Percentiles rank a stretch among this genome's conserved stretches.
Conservation (phyloP, 2,797 vertebrate species). For the Channa striata region DNA sequence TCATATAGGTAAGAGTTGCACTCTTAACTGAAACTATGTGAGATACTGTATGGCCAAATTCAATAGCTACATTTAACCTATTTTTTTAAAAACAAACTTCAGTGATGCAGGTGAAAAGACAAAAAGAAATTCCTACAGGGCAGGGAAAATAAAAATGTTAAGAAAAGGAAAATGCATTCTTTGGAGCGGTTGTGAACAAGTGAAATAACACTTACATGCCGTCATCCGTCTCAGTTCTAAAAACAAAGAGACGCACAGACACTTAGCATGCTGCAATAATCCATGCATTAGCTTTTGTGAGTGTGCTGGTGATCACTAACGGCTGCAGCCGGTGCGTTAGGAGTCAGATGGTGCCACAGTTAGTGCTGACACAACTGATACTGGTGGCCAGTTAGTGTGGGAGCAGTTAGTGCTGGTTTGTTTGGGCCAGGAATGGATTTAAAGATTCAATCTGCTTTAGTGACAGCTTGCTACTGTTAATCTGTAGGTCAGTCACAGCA, state of each 20-base stretch:
- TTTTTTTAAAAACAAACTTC: too few species aligned
- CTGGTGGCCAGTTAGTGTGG: constrained; percentile 25
- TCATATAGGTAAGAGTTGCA: too few species aligned
- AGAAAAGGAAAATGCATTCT: constrained; percentile 11
- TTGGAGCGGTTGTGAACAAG: constrained; percentile 74
- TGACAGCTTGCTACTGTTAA: constrained; percentile 36
- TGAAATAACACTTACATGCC: constrained; percentile 92
- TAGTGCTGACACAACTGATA: constrained; percentile 34
- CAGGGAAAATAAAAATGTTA: neutral
- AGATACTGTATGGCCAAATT: neutral
- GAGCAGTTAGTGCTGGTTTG: constrained; percentile 30
- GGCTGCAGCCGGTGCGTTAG: constrained; percentile 46
- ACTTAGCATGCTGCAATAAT: constrained; percentile 88
- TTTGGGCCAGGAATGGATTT: constrained; percentile 22
- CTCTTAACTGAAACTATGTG: neutral
- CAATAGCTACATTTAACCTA: neutral
- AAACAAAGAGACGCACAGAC: constrained; percentile 87
- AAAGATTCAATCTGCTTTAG: constrained; percentile 26
- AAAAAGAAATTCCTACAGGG: neutral
- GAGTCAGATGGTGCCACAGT: constrained; percentile 41
- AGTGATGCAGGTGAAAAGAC: neutral
- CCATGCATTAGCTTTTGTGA: constrained; percentile 73
- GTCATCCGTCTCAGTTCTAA: constrained; percentile 91
- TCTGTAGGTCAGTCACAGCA: constrained; percentile 6
- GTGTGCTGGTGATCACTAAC: constrained; percentile 27